These are phyloP conservation scores for Phallusia fumigata DNA, from an alignment of 23 tunicate species.

Conservation along the genomic window DNA sequence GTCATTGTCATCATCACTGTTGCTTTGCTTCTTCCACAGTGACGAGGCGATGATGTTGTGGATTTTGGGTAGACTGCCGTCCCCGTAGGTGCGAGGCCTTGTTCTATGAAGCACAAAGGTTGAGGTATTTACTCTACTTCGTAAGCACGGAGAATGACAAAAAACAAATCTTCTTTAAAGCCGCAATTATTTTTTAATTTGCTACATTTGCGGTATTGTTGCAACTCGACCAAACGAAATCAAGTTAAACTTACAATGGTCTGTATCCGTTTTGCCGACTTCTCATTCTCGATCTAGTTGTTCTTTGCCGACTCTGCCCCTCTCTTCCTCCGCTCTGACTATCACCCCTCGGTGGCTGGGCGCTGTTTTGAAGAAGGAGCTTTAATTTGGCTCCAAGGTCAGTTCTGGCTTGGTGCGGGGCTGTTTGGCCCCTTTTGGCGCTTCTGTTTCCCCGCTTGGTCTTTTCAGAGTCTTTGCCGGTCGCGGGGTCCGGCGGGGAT, in stretches of 20 bases:
- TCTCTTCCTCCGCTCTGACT: conserved; percentile 10
- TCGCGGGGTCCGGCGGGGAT: conserved; percentile 1
- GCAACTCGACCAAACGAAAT: too few relatives aligned
- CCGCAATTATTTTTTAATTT: too few relatives aligned
- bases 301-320: conserved; percentile 2
- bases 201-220: too few relatives aligned
- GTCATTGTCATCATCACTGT: not conserved
- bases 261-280: conserved; percentile 38
- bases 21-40: conserved; percentile 42
- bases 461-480: not conserved
- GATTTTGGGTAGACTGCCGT: conserved; percentile 48
- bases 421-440: conserved; percentile 17
- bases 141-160: too few relatives aligned
- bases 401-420: conserved; percentile 34
- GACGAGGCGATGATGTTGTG: conserved; percentile 50
- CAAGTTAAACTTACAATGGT: conserved; percentile 47
- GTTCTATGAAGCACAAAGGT: conserved; percentile 33
- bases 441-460: not conserved
- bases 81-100: conserved; percentile 59
- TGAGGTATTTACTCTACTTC: too few relatives aligned
- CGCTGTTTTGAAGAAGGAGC: conserved; percentile 52
- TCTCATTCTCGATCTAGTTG: conserved; percentile 17
- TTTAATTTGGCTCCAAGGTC: conserved; percentile 53
- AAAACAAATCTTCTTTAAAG: too few relatives aligned
- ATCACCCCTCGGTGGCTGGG: conserved; percentile 24